These are phyloP conservation scores for Mongoloraphidia duomilia DNA, from an alignment of 2,888 invertebrate genomes.

Conservation along the genomic window DNA sequence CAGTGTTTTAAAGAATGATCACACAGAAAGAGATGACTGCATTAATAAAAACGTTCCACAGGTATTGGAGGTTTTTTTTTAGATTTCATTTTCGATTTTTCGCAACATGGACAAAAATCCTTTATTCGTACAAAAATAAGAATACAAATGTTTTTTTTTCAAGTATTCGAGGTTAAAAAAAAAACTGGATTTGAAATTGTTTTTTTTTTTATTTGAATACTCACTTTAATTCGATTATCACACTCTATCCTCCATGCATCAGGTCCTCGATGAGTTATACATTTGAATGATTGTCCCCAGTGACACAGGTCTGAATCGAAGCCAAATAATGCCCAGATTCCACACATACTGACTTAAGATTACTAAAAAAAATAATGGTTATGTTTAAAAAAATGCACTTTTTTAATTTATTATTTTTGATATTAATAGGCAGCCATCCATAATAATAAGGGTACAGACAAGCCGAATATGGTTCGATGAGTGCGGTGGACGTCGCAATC, in stretches of 20 bases:
- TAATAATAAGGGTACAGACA: background rate
- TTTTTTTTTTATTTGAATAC: background rate
- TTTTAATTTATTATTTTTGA: background rate
- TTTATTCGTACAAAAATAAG: no score
- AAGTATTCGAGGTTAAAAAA: no score
- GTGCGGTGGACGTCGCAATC: no score
- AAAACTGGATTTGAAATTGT: no score
- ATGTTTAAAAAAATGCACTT: background rate
- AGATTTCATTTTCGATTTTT: no score
- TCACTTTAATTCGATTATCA: conserved; percentile 45
- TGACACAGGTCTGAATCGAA: conserved; percentile 38
- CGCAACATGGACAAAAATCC: no score
- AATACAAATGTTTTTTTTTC: no score
- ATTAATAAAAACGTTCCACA: no score
- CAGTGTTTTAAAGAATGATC: no score
- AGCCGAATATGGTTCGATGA: no score
- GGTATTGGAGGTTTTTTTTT: no score
- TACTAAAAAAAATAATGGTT: background rate
- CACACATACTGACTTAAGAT: conserved; percentile 42
- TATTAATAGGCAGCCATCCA: background rate
- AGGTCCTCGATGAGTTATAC: conserved; percentile 55
- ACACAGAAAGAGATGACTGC: no score
- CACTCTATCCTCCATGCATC: conserved; percentile 62
- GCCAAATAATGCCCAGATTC: conserved; percentile 65
- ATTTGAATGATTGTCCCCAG: conserved; percentile 43